Percentiles rank a stretch among this genome's conserved stretches.
Evolutionary conservation across 2,113 vertebrate genomes (phyloP).

Genomic region (Phrynosoma platyrhinos): DNA sequence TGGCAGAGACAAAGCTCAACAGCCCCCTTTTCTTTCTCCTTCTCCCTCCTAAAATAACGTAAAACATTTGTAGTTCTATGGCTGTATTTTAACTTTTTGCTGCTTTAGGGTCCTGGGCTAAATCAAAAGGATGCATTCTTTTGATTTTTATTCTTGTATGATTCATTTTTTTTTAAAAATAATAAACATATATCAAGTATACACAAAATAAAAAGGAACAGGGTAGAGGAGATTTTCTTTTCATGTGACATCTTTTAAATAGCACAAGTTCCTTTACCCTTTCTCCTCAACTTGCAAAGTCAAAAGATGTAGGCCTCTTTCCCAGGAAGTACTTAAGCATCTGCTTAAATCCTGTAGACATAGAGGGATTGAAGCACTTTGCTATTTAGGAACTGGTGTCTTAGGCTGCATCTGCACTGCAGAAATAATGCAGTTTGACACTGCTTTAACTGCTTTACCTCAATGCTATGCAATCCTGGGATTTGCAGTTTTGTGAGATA

Average conservation of each 20-base stretch:
- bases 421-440: too few relatives aligned
- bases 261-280: neutral
- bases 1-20: slow-evolving; percentile 16
- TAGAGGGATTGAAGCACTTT: neutral
- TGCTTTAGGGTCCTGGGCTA: slow-evolving; percentile 20
- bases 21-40: neutral
- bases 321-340: slow-evolving; percentile 9
- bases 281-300: neutral
- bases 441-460: too few relatives aligned
- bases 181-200: neutral
- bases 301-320: neutral
- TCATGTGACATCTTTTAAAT: neutral
- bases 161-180: slow-evolving; percentile 1
- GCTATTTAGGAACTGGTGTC: too few relatives aligned
- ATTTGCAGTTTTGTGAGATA: too few relatives aligned
- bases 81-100: neutral
- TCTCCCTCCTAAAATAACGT: neutral
- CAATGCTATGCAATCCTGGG: too few relatives aligned
- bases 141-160: neutral
- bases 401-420: too few relatives aligned
- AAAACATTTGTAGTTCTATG: slow-evolving; percentile 17
- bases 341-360: slow-evolving; percentile 1
- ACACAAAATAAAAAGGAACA: neutral
- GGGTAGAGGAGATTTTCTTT: slow-evolving; percentile 16
- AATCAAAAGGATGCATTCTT: slow-evolving; percentile 5